Evolutionary conservation across 2,113 vertebrate species (phyloP).

Genomic region (Pionites leucogaster): DNA sequence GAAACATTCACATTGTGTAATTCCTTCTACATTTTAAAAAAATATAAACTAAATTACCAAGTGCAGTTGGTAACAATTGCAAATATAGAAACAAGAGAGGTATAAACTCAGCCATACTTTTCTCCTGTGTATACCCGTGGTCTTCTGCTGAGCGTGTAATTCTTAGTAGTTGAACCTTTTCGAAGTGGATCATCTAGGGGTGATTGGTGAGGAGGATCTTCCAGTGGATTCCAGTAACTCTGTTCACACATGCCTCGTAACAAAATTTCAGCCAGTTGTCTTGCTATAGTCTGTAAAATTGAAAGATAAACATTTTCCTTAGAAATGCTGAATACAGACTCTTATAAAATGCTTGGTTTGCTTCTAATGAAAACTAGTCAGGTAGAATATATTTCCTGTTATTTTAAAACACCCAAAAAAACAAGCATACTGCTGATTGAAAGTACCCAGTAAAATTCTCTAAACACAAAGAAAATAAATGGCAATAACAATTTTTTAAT

Average conservation of each 20-base stretch:
- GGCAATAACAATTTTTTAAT: background rate
- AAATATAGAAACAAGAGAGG: background rate
- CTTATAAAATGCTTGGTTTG: background rate
- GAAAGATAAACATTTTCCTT: slow-evolving; percentile 3
- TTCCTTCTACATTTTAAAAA: background rate
- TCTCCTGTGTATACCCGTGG: slow-evolving; percentile 95
- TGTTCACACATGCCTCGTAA: slow-evolving; percentile 98
- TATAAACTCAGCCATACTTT: slow-evolving; percentile 79
- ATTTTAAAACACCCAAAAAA: background rate
- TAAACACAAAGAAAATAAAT: background rate
- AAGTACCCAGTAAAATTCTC: background rate
- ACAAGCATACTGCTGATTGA: background rate
- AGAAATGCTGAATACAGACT: background rate
- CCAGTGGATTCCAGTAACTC: slow-evolving; percentile 97
- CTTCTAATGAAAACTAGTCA: background rate
- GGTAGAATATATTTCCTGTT: background rate
- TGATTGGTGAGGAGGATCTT: slow-evolving; percentile 91
- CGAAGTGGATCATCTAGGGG: slow-evolving; percentile 91
- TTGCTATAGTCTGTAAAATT: slow-evolving; percentile 88
- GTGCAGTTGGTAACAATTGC: background rate
- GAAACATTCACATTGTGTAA: background rate
- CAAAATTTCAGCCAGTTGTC: slow-evolving; percentile 96
- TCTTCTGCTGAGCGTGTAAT: slow-evolving; percentile 85
- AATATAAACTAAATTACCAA: background rate
- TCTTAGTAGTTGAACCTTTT: slow-evolving; percentile 84